These are phyloP conservation scores for Australoheros facetus DNA, from an alignment of 2,797 vertebrate species.

Conservation along the genomic window DNA sequence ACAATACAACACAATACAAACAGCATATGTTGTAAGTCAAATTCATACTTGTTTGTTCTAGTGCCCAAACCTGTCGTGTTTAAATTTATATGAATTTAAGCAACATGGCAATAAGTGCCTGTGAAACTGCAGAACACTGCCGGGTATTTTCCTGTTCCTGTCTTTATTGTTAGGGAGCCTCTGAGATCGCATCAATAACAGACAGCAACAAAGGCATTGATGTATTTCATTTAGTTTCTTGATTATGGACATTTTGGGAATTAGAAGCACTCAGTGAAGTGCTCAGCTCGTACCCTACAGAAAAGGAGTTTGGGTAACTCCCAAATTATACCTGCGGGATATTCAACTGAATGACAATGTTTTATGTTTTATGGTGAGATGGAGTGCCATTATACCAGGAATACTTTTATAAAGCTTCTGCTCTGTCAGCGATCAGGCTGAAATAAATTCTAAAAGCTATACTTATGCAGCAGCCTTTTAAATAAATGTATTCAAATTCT, in stretches of 20 bases:
- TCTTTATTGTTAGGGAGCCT: constrained; percentile 1
- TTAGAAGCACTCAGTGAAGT: background rate
- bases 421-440: background rate
- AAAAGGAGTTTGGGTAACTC: background rate
- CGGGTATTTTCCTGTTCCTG: background rate
- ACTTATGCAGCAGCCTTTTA: background rate
- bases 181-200: background rate
- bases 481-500: background rate
- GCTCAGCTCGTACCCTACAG: background rate
- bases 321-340: background rate
- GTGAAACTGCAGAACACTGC: background rate
- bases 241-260: background rate
- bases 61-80: background rate
- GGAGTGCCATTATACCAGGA: background rate
- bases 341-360: background rate
- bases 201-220: background rate
- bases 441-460: no score
- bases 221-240: background rate
- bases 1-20: background rate
- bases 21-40: background rate
- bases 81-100: background rate
- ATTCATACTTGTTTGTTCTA: background rate
- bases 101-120: background rate
- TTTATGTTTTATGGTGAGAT: background rate
- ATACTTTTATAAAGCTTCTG: rapidly evolving